Evolutionary conservation across 2,888 invertebrate species (phyloP), one percentile per base, ranked within the genome.

Genomic region (Eristalis pertinax): DNA sequence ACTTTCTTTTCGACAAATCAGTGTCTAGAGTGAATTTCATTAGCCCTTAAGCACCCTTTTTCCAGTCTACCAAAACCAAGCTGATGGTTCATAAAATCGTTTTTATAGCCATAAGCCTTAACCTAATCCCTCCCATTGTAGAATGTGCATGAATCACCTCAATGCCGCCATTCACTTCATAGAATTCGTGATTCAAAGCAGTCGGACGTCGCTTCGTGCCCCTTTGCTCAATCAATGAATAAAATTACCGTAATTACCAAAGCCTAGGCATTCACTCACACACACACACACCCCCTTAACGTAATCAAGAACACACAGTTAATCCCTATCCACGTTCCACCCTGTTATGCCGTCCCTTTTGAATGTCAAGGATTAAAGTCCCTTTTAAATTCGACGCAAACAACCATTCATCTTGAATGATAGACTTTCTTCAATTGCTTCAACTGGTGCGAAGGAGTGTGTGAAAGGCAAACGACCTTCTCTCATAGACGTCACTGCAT

Each of bases 381-480:
- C 58, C 78, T 74, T 84, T 78, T 60, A 78, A 78, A 78, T 32
- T 65, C 68, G 29, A 26, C 72, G 38, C 35, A 68, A 80, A n/a
- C 73, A 62, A 5, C 7, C 79, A 19, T 80, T 73, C 26, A 68
- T 67, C 62, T 74, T 65, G 50, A 65, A 29, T 24, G 29, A 19
- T 50, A 50, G 43, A 50, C 43, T 50, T n/a, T 4, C 43, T 56
- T 78, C 13, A 32, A 22, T 5, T 65, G n/a, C 38, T 38, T 35
- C 15, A 7, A n/a, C n/a, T 8, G 19, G 19, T n/a, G 50, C 1
- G 19, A 7, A n/a, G n/a, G n/a, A 4, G 43, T 26, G 22, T 41
- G 29, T 10, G 26, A 26, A 79, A 70, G 84, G 84, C 79, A 62
- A 79, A 84, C 84, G 84, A 79, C 84, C 84, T 84, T 72, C 68